Evolutionary conservation across 2,113 vertebrate species (phyloP).

Genomic region (Gila orcuttii): DNA sequence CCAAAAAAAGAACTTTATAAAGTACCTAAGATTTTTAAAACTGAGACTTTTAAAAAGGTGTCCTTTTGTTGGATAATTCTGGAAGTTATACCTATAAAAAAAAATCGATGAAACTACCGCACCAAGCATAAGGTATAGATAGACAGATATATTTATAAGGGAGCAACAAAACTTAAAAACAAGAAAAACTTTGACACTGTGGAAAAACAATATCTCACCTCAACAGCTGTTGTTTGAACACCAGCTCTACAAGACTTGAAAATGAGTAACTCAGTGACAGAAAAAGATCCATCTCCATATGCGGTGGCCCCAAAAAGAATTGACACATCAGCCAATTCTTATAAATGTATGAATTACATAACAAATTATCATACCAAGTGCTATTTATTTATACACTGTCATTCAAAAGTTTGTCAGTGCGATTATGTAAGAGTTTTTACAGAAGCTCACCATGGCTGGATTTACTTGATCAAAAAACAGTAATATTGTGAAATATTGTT

Average conservation of each 20-base stretch:
- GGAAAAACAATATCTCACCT: conserved; percentile 7
- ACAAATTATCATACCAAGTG: neutral
- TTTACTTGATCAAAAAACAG: neutral
- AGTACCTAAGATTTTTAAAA: neutral
- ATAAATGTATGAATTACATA: neutral
- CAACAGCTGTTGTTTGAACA: conserved; percentile 2
- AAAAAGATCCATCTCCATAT: neutral
- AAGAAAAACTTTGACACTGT: neutral
- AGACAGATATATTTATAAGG: neutral
- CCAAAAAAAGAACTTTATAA: neutral
- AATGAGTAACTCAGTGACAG: neutral
- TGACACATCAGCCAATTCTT: neutral
- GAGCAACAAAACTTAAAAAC: neutral
- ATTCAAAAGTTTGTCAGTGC: neutral
- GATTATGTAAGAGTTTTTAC: neutral
- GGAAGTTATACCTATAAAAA: neutral
- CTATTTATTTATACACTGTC: neutral
- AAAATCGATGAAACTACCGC: neutral
- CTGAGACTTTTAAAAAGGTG: neutral
- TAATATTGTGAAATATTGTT: neutral
- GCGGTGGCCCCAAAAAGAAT: neutral
- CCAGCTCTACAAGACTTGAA: neutral
- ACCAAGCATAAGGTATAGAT: neutral
- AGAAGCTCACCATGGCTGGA: neutral
- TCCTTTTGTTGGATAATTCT: neutral